Evolutionary conservation across 1,140 invertebrate genomes (phyloP).

Genomic region (Pseudomyrmex concolor): DNA sequence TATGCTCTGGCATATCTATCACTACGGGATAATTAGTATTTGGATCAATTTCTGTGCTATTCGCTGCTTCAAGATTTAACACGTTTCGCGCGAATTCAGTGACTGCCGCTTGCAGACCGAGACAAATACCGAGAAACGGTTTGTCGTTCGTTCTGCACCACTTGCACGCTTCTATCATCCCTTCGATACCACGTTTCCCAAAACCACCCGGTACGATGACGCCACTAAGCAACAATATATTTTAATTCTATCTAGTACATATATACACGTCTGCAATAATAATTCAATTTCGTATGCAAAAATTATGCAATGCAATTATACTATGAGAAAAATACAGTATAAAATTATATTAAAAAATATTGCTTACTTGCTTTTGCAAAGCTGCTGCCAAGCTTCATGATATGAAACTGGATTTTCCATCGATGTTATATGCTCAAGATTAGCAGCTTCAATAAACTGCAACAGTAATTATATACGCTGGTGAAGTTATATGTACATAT

Average conservation of each 20-base stretch:
- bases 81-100: constrained; percentile 98
- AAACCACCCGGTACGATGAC: constrained; percentile 99
- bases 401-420: constrained; percentile 92
- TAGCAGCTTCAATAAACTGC: constrained; percentile 95
- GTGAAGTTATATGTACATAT: constrained; percentile 1
- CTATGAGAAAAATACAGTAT: background rate
- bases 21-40: constrained; percentile 92
- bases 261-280: background rate
- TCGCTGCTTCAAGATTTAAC: constrained; percentile 91
- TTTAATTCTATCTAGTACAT: constrained; percentile 45
- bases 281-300: constrained; percentile 16
- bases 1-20: constrained; percentile 99
- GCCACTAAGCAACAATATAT: constrained; percentile 87
- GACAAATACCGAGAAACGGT: constrained; percentile 97
- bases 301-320: constrained; percentile 1
- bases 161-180: constrained; percentile 96
- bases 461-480: constrained; percentile 66
- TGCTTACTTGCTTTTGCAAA: constrained; percentile 95
- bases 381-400: constrained; percentile 96
- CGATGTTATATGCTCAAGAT: constrained; percentile 92
- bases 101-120: constrained; percentile 98
- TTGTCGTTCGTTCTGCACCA: constrained; percentile 96
- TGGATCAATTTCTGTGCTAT: constrained; percentile 94
- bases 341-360: constrained; percentile 46
- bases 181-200: constrained; percentile 97